Percentiles rank a stretch among this genome's conserved stretches.
phyloP scores from a whole-genome alignment of 2,888 invertebrate species.

The Metacarcinus magister region DNA sequence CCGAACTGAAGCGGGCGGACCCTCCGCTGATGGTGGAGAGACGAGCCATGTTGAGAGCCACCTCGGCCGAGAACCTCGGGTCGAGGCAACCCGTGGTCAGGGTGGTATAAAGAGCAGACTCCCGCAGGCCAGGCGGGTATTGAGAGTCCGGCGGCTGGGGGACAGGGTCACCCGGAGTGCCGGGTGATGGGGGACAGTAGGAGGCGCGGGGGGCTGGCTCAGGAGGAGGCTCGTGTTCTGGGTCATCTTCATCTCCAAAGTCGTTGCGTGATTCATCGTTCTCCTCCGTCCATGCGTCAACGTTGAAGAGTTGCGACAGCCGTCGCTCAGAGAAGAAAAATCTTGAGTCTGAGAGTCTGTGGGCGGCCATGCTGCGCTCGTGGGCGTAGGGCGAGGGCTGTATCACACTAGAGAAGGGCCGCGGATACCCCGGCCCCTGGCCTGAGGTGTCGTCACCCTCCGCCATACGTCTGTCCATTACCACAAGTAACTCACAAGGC shows the following conservation, averaged over 20 bases:
- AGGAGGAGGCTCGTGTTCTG: conserved; percentile 80
- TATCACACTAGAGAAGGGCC: conserved; percentile 77
- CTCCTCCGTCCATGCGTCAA: conserved; percentile 81
- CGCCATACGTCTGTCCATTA: conserved; percentile 61
- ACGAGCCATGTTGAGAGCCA: conserved; percentile 79
- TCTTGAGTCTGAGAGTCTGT: conserved; percentile 75
- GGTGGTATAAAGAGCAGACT: conserved; percentile 71
- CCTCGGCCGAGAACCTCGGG: conserved; percentile 80
- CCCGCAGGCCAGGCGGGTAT: conserved; percentile 60
- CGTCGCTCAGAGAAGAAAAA: conserved; percentile 81
- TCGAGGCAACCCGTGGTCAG: conserved; percentile 76
- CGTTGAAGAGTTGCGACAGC: conserved; percentile 80
- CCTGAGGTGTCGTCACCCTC: conserved; percentile 68
- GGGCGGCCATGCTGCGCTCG: conserved; percentile 63
- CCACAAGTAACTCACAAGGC: not conserved
- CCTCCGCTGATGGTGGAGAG: conserved; percentile 79
- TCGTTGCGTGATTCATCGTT: conserved; percentile 64
- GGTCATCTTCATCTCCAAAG: conserved; percentile 74
- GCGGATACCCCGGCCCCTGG: conserved; percentile 69
- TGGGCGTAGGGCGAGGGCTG: conserved; percentile 69
- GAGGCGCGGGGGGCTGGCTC: conserved; percentile 82
- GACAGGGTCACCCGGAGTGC: conserved; percentile 70
- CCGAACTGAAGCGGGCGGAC: conserved; percentile 74
- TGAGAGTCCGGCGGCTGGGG: conserved; percentile 69
- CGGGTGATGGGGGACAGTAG: conserved; percentile 81